These are phyloP conservation scores for Monoplex corrugatus DNA, from an alignment of 2,888 invertebrate species.

Conservation along the genomic window DNA sequence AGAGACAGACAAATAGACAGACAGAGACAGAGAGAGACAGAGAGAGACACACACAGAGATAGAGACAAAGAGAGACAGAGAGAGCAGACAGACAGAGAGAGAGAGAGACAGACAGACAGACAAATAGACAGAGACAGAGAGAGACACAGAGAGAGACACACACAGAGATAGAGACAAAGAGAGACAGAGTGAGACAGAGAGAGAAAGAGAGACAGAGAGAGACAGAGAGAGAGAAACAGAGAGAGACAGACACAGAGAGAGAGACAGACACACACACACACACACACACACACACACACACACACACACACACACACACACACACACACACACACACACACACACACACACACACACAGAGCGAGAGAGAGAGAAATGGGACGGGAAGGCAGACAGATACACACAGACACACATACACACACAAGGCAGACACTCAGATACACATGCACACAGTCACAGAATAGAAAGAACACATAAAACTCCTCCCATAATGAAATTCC, in stretches of 20 bases:
- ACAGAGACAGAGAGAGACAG: slow-evolving; percentile 13
- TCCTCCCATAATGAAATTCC: no score
- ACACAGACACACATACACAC: no score
- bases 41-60: neutral
- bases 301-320: slow-evolving; percentile 29
- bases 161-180: neutral
- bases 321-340: neutral
- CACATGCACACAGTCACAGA: neutral
- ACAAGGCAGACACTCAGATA: neutral
- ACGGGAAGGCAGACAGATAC: no score
- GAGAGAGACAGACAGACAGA: neutral
- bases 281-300: neutral
- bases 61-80: no score
- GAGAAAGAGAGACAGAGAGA: no score
- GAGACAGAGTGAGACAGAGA: neutral
- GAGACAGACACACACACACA: neutral
- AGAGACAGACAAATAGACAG: neutral
- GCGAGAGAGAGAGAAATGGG: no score
- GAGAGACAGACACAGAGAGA: neutral
- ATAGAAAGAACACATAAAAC: no score
- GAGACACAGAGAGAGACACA: neutral
- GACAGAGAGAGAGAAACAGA: no score
- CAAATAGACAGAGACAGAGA: neutral
- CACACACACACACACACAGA: neutral
- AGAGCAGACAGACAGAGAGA: neutral